phyloP scores from a whole-genome alignment of 2,888 invertebrate species.

The Dendrolimus pini region DNA sequence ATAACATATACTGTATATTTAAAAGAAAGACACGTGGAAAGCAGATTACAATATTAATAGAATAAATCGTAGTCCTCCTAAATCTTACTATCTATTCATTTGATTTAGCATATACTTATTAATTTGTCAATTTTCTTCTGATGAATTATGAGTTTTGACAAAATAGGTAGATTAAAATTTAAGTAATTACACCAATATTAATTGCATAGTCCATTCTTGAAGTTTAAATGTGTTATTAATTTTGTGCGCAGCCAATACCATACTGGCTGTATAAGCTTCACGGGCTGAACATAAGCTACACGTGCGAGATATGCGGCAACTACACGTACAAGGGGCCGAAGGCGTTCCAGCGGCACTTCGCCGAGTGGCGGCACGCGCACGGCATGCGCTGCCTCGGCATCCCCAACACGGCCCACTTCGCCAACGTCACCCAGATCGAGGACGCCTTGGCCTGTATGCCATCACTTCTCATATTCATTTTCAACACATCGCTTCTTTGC shows the following conservation, averaged over 20 bases:
- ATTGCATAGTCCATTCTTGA: too few relatives aligned
- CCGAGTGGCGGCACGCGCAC: constrained; percentile 92
- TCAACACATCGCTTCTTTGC: too few relatives aligned
- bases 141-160: too few relatives aligned
- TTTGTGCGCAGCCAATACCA: constrained; percentile 75
- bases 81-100: too few relatives aligned
- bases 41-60: too few relatives aligned
- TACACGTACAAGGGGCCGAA: constrained; percentile 99
- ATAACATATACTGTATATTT: too few relatives aligned
- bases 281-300: constrained; percentile 98
- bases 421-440: constrained; percentile 99
- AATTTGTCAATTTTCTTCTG: too few relatives aligned
- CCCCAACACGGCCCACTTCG: constrained; percentile 99
- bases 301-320: constrained; percentile 99
- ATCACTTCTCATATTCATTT: not conserved
- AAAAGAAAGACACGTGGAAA: too few relatives aligned
- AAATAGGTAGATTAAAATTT: too few relatives aligned
- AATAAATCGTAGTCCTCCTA: too few relatives aligned
- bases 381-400: constrained; percentile 99
- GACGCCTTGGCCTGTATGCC: constrained; percentile 94
- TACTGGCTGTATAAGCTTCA: constrained; percentile 99
- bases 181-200: too few relatives aligned
- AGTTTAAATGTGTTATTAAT: not conserved
- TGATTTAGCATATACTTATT: too few relatives aligned
- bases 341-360: constrained; percentile 99